A percentile compares a stretch with the other conserved stretches of the same genome.
Conservation (phyloP, 2,797 vertebrate genomes). For the Tokudaia muenninki region DNA sequence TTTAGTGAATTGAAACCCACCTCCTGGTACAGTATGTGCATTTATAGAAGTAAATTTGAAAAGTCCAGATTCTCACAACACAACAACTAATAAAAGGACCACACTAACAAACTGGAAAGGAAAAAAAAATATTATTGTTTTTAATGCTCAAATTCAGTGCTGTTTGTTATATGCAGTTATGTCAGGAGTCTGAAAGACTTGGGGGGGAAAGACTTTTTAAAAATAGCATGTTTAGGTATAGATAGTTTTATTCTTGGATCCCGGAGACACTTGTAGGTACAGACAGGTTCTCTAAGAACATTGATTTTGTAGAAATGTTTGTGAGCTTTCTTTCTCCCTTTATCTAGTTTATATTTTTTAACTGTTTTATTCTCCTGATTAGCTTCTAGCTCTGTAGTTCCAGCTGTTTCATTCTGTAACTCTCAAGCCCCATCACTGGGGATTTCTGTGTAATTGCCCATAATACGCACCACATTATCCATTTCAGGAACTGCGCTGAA, state of each 20-base stretch:
- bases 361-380: constrained; percentile 87
- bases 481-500: constrained; percentile 92
- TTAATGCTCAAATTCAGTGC: constrained; percentile 68
- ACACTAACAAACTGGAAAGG: not conserved
- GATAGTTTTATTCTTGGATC: constrained; percentile 65
- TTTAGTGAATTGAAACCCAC: constrained; percentile 49
- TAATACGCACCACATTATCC: constrained; percentile 95
- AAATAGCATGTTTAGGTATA: constrained; percentile 64
- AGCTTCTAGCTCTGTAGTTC: constrained; percentile 89
- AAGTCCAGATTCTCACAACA: constrained; percentile 68
- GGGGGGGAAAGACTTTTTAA: not conserved
- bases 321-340: constrained; percentile 79
- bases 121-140: constrained; percentile 63
- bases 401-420: constrained; percentile 92
- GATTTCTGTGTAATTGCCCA: constrained; percentile 95
- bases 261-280: constrained; percentile 72
- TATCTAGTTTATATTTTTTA: constrained; percentile 71
- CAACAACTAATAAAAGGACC: constrained; percentile 29
- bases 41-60: constrained; percentile 75
- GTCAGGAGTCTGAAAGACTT: constrained; percentile 30
- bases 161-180: constrained; percentile 62
- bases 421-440: constrained; percentile 91
- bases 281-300: constrained; percentile 62
- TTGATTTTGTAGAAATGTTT: constrained; percentile 54
- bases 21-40: constrained; percentile 39